Conservation (phyloP, 2,113 vertebrate species). For the Azemiops feae region DNA sequence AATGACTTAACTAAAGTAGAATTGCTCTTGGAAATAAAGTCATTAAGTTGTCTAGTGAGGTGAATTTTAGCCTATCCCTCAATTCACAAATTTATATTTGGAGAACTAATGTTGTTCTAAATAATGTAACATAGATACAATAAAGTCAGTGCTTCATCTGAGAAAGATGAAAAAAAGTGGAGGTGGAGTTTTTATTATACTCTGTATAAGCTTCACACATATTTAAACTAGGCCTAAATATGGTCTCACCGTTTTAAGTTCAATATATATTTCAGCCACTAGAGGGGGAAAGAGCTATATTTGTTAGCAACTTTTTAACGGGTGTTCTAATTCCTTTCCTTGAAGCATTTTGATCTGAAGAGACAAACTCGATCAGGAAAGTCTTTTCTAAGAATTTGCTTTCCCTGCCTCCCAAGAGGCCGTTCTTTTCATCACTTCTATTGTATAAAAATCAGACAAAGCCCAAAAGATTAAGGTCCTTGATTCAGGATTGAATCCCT, state of each 20-base stretch:
- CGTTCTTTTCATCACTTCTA: not conserved
- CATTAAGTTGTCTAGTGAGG: not conserved
- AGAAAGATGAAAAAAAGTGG: not conserved
- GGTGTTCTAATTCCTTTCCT: not conserved
- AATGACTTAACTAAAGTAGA: not conserved
- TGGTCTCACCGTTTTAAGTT: not conserved
- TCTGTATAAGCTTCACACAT: not conserved
- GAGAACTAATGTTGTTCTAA: not conserved
- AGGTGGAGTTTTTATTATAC: not conserved
- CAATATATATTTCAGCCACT: not conserved
- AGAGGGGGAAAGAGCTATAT: conserved; percentile 2
- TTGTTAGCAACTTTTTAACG: not conserved
- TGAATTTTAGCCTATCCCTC: not conserved
- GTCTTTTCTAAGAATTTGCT: not conserved
- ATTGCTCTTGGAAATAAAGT: not conserved
- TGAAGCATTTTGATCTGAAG: not conserved
- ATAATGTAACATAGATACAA: not conserved
- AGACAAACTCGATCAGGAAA: not conserved
- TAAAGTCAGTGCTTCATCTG: not conserved
- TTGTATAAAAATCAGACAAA: not conserved
- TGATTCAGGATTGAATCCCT: not conserved
- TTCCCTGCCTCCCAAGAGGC: not conserved
- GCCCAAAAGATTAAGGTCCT: not conserved
- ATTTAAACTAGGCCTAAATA: not conserved
- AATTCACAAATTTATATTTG: not conserved